Evolutionary conservation across 2,797 vertebrate species (phyloP), one percentile per base, ranked within the genome.

Genomic region (Eremophila alpestris): DNA sequence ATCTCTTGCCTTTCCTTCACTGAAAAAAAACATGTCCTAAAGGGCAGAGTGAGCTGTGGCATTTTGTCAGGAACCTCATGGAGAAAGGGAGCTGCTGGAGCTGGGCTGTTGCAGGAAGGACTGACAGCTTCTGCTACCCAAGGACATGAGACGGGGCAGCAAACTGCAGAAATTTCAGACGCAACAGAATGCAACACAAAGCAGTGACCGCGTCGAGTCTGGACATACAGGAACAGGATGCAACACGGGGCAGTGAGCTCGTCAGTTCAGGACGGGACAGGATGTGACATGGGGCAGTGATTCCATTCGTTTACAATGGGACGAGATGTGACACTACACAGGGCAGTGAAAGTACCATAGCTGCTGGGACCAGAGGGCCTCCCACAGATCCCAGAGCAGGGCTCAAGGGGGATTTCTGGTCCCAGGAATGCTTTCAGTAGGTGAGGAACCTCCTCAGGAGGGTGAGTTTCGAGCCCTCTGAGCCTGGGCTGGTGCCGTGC

Each of bases 171-270:
- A 63, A 54, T 89, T 97, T 97, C 83, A 97, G 97, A 98, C 82
- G 41, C 93, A 84, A 98, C 97, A 95, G 93, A 95, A 96, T 97
- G 96, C 96, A 95, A 98, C 98, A 98, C 93, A 98, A 97, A 98
- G 97, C 97, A 97, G 97, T 96, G 98, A 98, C 93, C 19, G 97
- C 83, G 10, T 96, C 80, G 45, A 95, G 95, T 94, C 40, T 81
- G 96, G 97, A 98, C 98, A 87, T 87, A 97, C 96, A 96, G 92
- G 41, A 93, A 98, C 98, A 98, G 93, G 96, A 98, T 98, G 97
- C 22, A 51, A 98, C 97, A 98, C 7, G 97, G 96, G 97, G 97
- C 97, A 97, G 97, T 80, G 98, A 98, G 97, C 90, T 97, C 94
- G 38, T 93, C 94, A 86, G 93, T 87, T 95, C 6, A 85, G 94